These are phyloP conservation scores for Lobophora halterata DNA, from an alignment of 2,888 invertebrate genomes.

Conservation along the genomic window DNA sequence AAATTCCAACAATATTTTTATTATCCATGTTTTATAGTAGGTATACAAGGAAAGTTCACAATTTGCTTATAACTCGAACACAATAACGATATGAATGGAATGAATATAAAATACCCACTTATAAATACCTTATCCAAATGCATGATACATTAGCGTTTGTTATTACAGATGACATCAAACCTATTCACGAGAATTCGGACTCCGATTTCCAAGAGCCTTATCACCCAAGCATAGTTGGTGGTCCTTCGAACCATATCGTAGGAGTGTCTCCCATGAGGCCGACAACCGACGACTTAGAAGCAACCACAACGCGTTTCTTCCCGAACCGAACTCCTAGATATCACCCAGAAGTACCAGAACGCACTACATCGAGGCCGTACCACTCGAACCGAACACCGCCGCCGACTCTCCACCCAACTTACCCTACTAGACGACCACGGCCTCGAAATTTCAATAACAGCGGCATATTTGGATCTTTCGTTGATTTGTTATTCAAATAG, in stretches of 20 bases:
- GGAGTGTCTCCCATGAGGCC: conserved; percentile 54
- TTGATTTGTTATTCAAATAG: conserved; percentile 66
- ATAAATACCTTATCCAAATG: neutral
- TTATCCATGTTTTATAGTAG: no score
- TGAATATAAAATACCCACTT: no score
- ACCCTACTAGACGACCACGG: conserved; percentile 36
- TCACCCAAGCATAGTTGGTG: conserved; percentile 59
- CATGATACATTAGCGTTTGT: neutral
- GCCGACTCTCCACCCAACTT: conserved; percentile 24
- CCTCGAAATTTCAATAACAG: conserved; percentile 41
- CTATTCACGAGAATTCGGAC: conserved; percentile 57
- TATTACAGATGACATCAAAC: conserved; percentile 59
- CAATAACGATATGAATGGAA: no score
- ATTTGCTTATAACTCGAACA: no score
- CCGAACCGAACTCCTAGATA: conserved; percentile 25
- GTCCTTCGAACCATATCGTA: conserved; percentile 52
- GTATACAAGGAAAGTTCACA: no score
- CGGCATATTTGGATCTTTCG: conserved; percentile 60
- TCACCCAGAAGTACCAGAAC: conserved; percentile 18
- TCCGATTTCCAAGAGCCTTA: conserved; percentile 46
- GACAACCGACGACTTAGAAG: conserved; percentile 22
- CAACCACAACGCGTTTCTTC: conserved; percentile 19
- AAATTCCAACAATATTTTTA: no score
- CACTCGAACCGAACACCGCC: conserved; percentile 15
- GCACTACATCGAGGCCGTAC: conserved; percentile 8